Conservation (phyloP, 1,140 invertebrate genomes). For the Saccostrea glomerata region DNA sequence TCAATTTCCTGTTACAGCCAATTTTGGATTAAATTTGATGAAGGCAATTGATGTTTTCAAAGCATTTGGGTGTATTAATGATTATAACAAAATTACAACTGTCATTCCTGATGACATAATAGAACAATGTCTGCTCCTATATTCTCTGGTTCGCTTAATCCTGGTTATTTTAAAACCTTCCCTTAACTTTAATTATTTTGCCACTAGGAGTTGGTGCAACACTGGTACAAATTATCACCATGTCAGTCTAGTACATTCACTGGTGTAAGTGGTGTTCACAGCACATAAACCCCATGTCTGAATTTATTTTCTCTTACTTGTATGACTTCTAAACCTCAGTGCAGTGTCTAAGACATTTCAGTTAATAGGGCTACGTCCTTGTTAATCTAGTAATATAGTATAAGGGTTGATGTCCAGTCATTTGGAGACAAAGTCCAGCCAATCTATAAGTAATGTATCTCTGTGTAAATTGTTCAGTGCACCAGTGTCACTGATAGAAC, state of each 20-base stretch:
- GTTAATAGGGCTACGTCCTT: too few species aligned
- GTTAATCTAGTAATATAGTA: too few species aligned
- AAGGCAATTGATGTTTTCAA: not conserved
- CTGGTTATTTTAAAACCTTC: not conserved
- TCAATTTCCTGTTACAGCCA: conserved; percentile 23
- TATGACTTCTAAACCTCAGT: not conserved
- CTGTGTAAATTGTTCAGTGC: not conserved
- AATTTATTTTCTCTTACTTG: not conserved
- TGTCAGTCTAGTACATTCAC: not conserved
- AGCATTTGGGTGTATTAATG: not conserved
- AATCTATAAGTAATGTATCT: not conserved
- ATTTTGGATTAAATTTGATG: not conserved
- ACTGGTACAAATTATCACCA: not conserved
- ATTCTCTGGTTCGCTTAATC: not conserved
- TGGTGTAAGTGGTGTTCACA: too few species aligned
- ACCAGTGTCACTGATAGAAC: not conserved
- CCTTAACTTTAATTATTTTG: not conserved
- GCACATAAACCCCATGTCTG: not conserved
- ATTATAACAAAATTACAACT: not conserved
- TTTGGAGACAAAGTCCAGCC: too few species aligned
- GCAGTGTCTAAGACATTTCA: too few species aligned
- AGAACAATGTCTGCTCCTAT: not conserved
- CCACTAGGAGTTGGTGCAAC: not conserved
- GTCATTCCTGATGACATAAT: conserved; percentile 24
- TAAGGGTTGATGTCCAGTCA: too few species aligned